These are phyloP conservation scores for Drosophila niveifrons DNA, from an alignment of 2,888 invertebrate genomes.

Conservation along the genomic window DNA sequence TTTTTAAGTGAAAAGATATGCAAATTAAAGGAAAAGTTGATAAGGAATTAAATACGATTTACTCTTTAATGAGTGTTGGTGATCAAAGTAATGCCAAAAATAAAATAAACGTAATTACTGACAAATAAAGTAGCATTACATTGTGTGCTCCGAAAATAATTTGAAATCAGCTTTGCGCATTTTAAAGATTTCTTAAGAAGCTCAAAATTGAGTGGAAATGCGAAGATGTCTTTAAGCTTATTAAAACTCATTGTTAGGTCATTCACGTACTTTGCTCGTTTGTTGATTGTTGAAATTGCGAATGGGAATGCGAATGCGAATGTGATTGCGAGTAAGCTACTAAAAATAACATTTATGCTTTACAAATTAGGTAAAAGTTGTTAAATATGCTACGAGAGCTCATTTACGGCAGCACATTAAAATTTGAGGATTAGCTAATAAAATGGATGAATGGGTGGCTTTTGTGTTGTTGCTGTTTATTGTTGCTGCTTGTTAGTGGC, in stretches of 20 bases:
- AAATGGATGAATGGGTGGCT: not conserved
- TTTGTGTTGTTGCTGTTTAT: not conserved
- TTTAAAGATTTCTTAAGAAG: not conserved
- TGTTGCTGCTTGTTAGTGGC: slow-evolving; percentile 1
- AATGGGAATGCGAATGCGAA: too few species aligned
- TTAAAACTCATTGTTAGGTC: not conserved
- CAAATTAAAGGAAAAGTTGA: too few species aligned
- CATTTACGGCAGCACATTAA: not conserved
- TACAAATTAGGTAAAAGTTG: not conserved
- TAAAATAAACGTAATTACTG: not conserved
- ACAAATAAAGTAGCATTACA: not conserved
- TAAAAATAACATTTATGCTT: not conserved
- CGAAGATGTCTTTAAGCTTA: not conserved
- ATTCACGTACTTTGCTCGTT: not conserved
- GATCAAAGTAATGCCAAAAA: too few species aligned
- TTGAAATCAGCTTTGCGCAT: not conserved
- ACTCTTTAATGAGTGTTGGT: too few species aligned
- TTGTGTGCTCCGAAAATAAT: not conserved
- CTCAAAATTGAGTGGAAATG: too few species aligned
- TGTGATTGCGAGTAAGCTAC: not conserved
- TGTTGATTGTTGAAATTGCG: not conserved
- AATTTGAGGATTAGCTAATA: not conserved
- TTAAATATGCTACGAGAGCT: not conserved
- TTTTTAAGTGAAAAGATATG: too few species aligned
- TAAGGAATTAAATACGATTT: too few species aligned